Conservation (phyloP, 2,113 vertebrate species). For the Pomatostomus ruficeps region DNA sequence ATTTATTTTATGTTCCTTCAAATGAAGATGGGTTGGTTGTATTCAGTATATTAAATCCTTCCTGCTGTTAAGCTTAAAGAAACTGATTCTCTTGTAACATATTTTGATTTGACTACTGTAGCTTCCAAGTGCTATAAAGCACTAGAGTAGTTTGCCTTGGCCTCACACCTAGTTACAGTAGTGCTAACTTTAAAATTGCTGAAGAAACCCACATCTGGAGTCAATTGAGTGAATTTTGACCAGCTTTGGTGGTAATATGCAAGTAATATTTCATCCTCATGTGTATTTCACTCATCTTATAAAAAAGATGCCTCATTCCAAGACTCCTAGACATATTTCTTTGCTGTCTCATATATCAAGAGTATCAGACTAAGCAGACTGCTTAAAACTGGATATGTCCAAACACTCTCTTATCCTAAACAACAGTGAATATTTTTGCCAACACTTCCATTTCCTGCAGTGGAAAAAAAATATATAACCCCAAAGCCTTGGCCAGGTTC, state of each 20-base stretch:
- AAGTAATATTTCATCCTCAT: constrained; percentile 67
- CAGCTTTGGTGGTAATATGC: constrained; percentile 66
- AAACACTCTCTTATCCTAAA: constrained; percentile 61
- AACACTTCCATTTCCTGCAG: constrained; percentile 62
- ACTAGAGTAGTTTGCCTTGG: constrained; percentile 66
- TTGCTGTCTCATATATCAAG: constrained; percentile 70
- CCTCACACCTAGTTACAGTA: constrained; percentile 73
- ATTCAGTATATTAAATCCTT: constrained; percentile 68
- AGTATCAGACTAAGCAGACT: constrained; percentile 64
- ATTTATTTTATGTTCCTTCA: constrained; percentile 41
- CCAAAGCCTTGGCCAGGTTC: constrained; percentile 21
- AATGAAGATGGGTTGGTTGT: constrained; percentile 57
- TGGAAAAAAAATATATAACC: constrained; percentile 28
- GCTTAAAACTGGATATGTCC: constrained; percentile 57
- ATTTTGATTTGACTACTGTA: constrained; percentile 64
- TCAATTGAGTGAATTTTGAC: constrained; percentile 66
- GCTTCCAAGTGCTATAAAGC: constrained; percentile 70
- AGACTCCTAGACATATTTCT: constrained; percentile 66
- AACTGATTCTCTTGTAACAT: constrained; percentile 62
- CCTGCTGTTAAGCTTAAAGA: constrained; percentile 68
- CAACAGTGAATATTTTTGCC: constrained; percentile 31
- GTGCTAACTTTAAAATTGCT: constrained; percentile 67
- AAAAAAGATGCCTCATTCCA: constrained; percentile 67
- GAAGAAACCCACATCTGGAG: constrained; percentile 70
- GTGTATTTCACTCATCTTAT: constrained; percentile 70